phyloP scores from a whole-genome alignment of 1,140 invertebrate species.

The Drosophila rhopaloa region DNA sequence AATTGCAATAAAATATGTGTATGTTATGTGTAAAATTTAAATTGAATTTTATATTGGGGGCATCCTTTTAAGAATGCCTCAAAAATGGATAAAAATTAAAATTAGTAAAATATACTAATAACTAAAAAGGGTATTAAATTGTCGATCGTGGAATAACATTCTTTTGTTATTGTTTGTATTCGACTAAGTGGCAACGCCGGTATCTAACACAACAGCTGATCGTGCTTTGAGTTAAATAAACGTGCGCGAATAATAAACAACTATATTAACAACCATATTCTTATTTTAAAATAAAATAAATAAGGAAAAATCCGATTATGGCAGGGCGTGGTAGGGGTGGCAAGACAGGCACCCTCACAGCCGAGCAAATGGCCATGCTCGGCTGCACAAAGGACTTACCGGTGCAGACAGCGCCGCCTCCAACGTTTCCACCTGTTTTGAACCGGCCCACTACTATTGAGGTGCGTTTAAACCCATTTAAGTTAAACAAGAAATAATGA shows the following conservation, averaged over 20 bases:
- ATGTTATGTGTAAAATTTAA: conserved; percentile 40
- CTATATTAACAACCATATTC: conserved; percentile 12
- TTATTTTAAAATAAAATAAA: background rate
- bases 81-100: too few relatives aligned
- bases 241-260: conserved; percentile 48
- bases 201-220: conserved; percentile 29
- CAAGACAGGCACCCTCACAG: conserved; percentile 87
- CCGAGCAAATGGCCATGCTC: conserved; percentile 86
- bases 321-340: conserved; percentile 85
- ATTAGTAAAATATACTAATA: too few relatives aligned
- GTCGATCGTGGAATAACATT: too few relatives aligned
- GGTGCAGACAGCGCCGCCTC: conserved; percentile 87
- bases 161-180: conserved; percentile 28
- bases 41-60: background rate
- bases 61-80: too few relatives aligned
- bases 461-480: conserved; percentile 26
- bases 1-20: conserved; percentile 60
- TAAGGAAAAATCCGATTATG: conserved; percentile 39
- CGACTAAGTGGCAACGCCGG: conserved; percentile 38
- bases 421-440: conserved; percentile 88
- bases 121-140: background rate
- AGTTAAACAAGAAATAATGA: rapidly evolving
- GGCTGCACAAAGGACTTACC: conserved; percentile 87
- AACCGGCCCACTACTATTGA: conserved; percentile 87
- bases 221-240: conserved; percentile 20